phyloP scores from a whole-genome alignment of 2,888 invertebrate genomes.

The Acleris emargana region DNA sequence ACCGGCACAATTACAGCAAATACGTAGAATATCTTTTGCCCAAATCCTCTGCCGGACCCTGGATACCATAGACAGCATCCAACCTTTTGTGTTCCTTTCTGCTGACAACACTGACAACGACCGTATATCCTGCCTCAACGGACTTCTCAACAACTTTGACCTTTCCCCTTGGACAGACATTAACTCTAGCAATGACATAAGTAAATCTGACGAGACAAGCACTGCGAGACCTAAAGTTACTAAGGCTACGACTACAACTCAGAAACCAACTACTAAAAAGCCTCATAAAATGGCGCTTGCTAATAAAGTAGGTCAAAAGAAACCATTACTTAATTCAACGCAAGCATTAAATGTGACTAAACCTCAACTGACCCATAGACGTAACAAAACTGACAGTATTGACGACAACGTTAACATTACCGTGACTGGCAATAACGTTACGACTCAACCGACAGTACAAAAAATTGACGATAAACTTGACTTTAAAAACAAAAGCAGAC shows the following conservation, averaged over 20 bases:
- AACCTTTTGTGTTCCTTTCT: slow-evolving; percentile 88
- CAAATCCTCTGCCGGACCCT: slow-evolving; percentile 88
- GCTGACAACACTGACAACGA: slow-evolving; percentile 84
- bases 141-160: slow-evolving; percentile 83
- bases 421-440: slow-evolving; percentile 46
- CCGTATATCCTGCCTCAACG: slow-evolving; percentile 82
- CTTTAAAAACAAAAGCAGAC: slow-evolving; percentile 77
- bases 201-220: slow-evolving; percentile 58
- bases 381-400: slow-evolving; percentile 47
- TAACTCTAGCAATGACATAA: slow-evolving; percentile 65
- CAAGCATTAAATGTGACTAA: slow-evolving; percentile 47
- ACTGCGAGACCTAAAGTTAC: slow-evolving; percentile 39
- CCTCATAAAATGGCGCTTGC: slow-evolving; percentile 42
- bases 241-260: slow-evolving; percentile 47
- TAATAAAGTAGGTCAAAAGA: slow-evolving; percentile 49
- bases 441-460: slow-evolving; percentile 48
- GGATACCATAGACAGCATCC: slow-evolving; percentile 86
- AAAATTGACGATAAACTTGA: slow-evolving; percentile 85
- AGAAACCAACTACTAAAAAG: slow-evolving; percentile 53
- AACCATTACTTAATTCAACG: slow-evolving; percentile 47
- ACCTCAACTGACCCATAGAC: slow-evolving; percentile 49
- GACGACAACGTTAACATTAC: slow-evolving; percentile 43
- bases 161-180: slow-evolving; percentile 85
- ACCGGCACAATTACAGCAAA: slow-evolving; percentile 89
- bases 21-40: slow-evolving; percentile 87